phyloP scores from a whole-genome alignment of 1,140 invertebrate species.

The Galendromus occidentalis region DNA sequence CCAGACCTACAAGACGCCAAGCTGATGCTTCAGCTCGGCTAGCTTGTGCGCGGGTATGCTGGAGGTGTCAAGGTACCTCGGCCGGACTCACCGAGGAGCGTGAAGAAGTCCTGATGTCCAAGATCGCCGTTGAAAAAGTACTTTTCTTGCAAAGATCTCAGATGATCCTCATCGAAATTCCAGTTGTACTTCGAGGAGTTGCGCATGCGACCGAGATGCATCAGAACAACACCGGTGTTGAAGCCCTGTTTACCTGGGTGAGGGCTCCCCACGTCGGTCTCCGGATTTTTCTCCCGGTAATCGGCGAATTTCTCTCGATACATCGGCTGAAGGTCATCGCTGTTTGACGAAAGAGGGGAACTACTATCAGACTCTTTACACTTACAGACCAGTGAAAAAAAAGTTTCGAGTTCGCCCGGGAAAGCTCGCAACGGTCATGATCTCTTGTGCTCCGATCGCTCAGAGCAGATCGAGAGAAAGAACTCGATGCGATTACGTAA shows the following conservation, averaged over 20 bases:
- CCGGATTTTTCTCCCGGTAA: conserved; percentile 42
- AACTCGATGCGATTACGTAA: not conserved
- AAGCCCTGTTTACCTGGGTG: conserved; percentile 36
- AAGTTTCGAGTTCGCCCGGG: too few species aligned
- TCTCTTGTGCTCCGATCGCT: too few species aligned
- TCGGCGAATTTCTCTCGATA: conserved; percentile 50
- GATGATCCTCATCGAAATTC: conserved; percentile 35
- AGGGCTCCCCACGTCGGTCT: conserved; percentile 38
- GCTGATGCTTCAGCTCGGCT: too few species aligned
- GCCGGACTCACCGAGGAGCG: conserved; percentile 35
- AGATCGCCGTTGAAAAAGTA: conserved; percentile 53
- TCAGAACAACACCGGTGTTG: conserved; percentile 56
- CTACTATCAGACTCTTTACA: too few species aligned
- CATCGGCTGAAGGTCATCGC: conserved; percentile 50
- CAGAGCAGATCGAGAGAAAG: too few species aligned
- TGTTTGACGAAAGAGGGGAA: not conserved
- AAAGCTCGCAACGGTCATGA: too few species aligned
- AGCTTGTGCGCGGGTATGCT: too few species aligned
- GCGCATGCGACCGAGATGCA: conserved; percentile 47
- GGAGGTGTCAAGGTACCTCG: too few species aligned
- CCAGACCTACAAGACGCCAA: too few species aligned
- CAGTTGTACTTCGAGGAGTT: conserved; percentile 39
- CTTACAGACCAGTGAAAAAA: too few species aligned
- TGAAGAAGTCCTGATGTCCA: conserved; percentile 72
- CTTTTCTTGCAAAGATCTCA: conserved; percentile 41